Base-by-base conservation (phyloP, 2,888 invertebrate species). In the Drosophila macrospina region DNA sequence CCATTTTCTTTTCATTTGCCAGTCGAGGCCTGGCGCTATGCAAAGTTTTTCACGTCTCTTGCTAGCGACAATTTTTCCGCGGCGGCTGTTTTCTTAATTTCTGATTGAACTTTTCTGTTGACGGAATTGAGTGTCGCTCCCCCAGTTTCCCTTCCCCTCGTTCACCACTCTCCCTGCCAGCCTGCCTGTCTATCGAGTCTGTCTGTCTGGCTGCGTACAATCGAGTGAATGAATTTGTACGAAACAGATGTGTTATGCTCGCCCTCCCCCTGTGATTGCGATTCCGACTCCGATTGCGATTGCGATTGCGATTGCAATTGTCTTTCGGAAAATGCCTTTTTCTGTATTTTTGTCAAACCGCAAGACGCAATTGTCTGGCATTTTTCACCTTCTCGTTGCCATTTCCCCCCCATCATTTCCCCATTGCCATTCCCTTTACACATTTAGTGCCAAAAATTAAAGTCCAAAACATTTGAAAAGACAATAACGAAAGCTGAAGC, bases 81-180 rank as follows among this genome's bases (percentile, higher is more conserved):
- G 70, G 81, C 84, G 87, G 70, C 79, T 79, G 85, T 88, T 88
- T 85, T 87, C 88, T 89, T 86, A 86, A 86, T 88, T 86, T 86
- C 88, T 86, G 86, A 86, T 86, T 89, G 89, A 89, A 86, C 88
- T 86, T 86, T 87, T 86, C 80, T 86, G 80, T 82, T 89, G 88
- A 83, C 73, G 83, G 82, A 82, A 82, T 80, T 69, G 73, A 80
- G 69, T 74, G 78, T 72, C 61, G 54, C 15, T 7, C 37, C 37
- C 47, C 37, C 39, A 26, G 15, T 16, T 45, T 39, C 36, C 44
- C n/a, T n/a, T 47, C 39, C 3, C 20, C 20, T 20, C 20, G 20
- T 20, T 20, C 20, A 20, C 20, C 20, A 20, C 20, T 20, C 3
- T 2, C n/a, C n/a, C n/a, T n/a, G n/a, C n/a, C 36, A n/a, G 24